Evolutionary conservation across 2,888 invertebrate species (phyloP).

Genomic region (Cenopis cana): DNA sequence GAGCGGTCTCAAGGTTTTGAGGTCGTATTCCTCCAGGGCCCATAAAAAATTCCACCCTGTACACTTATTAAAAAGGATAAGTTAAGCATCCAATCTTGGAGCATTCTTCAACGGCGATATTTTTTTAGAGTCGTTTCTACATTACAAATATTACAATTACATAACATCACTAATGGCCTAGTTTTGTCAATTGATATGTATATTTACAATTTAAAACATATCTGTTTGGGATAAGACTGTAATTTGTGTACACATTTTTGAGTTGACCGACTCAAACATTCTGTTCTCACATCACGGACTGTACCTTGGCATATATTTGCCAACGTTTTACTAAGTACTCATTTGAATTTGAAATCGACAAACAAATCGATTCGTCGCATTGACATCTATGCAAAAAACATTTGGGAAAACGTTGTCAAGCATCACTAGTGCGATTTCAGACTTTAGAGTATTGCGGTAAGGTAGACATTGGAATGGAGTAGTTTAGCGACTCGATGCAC

Average conservation of each 20-base stretch:
- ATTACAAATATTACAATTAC: neutral
- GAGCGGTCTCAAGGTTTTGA: too few relatives aligned
- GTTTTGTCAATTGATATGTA: neutral
- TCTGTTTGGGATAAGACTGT: neutral
- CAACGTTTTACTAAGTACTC: conserved; percentile 32
- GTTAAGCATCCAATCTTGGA: too few relatives aligned
- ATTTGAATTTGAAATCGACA: conserved; percentile 42
- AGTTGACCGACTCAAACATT: conserved; percentile 12
- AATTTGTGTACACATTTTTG: neutral
- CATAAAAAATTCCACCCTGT: too few relatives aligned
- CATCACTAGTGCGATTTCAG: neutral
- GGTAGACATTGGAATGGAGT: neutral
- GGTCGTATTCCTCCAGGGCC: too few relatives aligned
- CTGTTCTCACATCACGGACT: conserved; percentile 18
- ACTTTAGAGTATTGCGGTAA: neutral
- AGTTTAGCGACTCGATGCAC: neutral
- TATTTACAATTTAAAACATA: neutral
- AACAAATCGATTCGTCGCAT: conserved; percentile 34
- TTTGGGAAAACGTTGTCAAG: conserved; percentile 13
- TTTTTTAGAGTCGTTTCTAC: too few relatives aligned
- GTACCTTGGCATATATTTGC: conserved; percentile 36
- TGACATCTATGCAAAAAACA: conserved; percentile 28
- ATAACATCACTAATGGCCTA: neutral
- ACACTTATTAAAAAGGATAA: too few relatives aligned
- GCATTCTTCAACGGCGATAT: too few relatives aligned